A percentile compares a stretch with the other conserved stretches of the same genome.
phyloP scores from a whole-genome alignment of 2,797 vertebrate genomes.

The Acrossocheilus fasciatus region DNA sequence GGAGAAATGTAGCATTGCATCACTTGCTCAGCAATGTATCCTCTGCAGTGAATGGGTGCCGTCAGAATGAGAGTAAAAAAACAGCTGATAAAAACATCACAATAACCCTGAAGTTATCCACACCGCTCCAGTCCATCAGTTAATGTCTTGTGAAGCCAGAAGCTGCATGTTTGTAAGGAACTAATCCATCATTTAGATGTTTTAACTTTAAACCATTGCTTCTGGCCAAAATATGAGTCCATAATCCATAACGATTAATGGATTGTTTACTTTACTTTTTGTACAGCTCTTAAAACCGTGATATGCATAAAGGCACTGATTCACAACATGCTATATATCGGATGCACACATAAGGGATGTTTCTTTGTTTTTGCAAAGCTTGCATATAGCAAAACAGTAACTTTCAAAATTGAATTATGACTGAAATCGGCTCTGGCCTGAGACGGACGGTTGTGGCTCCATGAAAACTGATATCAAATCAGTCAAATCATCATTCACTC shows the following conservation, averaged over 20 bases:
- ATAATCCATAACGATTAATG: not conserved
- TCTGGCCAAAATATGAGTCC: not conserved
- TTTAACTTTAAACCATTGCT: not conserved
- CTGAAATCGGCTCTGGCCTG: not conserved
- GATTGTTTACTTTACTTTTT: not conserved
- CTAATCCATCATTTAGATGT: not conserved
- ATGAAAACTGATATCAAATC: not conserved
- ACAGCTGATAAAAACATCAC: not conserved
- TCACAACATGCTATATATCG: not conserved
- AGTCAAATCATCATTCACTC: not conserved
- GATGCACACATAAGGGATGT: not conserved
- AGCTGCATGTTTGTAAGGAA: not conserved
- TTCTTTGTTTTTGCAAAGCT: not conserved
- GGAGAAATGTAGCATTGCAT: not conserved
- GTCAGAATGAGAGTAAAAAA: not conserved
- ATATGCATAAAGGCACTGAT: not conserved
- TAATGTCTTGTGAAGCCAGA: not conserved
- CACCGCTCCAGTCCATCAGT: not conserved
- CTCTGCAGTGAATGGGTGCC: not conserved
- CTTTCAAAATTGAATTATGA: not conserved
- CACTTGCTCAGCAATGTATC: not conserved
- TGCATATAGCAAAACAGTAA: not conserved
- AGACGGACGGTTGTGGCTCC: not conserved
- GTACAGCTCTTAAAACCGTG: not conserved
- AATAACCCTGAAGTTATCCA: not conserved